Evolutionary conservation across 2,113 vertebrate species (phyloP).

Genomic region (Megatriorchis doriae): DNA sequence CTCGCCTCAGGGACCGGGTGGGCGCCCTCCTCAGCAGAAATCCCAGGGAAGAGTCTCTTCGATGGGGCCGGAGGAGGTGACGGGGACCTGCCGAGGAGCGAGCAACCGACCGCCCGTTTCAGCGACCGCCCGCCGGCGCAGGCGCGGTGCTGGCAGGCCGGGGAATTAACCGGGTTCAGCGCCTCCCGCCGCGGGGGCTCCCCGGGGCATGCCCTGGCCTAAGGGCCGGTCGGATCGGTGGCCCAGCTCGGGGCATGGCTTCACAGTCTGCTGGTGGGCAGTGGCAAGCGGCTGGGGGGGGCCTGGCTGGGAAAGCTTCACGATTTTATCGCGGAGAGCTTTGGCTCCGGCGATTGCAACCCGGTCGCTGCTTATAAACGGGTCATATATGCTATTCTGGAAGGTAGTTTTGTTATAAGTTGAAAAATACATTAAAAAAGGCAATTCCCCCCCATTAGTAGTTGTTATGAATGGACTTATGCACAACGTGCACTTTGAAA

Average conservation of each 20-base stretch:
- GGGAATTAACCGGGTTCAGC: neutral
- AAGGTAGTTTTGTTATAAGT: neutral
- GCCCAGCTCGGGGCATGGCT: no score
- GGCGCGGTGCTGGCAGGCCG: neutral
- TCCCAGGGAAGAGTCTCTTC: no score
- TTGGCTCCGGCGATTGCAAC: rapidly evolving
- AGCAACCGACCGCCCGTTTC: no score
- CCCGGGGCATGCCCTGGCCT: no score
- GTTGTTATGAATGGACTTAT: rapidly evolving
- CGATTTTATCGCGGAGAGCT: rapidly evolving
- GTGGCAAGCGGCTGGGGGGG: neutral
- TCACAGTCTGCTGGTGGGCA: rapidly evolving
- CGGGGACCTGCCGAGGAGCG: no score
- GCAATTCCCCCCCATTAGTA: neutral
- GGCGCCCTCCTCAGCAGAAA: neutral
- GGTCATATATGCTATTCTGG: rapidly evolving
- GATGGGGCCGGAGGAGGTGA: no score
- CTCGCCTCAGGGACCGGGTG: rapidly evolving
- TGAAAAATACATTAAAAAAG: neutral
- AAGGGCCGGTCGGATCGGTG: no score
- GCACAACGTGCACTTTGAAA: neutral
- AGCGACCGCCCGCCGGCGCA: neutral
- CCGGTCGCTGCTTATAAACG: rapidly evolving
- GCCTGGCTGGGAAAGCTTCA: rapidly evolving
- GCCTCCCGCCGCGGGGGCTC: no score